phyloP scores from a whole-genome alignment of 2,888 invertebrate species.

The Schrankia costaestrigalis region DNA sequence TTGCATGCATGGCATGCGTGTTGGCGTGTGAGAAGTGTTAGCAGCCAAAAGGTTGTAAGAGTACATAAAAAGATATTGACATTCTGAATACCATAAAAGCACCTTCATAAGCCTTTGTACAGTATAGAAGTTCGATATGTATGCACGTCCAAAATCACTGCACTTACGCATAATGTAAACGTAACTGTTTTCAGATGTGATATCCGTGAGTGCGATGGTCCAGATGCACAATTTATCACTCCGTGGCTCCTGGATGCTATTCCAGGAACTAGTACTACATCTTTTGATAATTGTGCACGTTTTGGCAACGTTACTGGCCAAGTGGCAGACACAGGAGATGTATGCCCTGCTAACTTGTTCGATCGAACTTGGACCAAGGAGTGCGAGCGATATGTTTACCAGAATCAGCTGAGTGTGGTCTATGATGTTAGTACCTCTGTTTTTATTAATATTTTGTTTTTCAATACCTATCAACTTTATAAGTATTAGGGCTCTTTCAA shows the following conservation, averaged over 20 bases:
- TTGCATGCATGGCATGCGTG: too few species aligned
- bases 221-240: slow-evolving; percentile 47
- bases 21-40: too few species aligned
- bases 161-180: not conserved
- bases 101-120: too few species aligned
- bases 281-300: slow-evolving; percentile 56
- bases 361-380: slow-evolving; percentile 35
- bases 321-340: slow-evolving; percentile 20
- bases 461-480: too few species aligned
- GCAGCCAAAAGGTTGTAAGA: too few species aligned
- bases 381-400: slow-evolving; percentile 57
- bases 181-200: slow-evolving; percentile 43
- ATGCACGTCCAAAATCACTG: too few species aligned
- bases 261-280: slow-evolving; percentile 37
- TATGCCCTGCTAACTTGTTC: slow-evolving; percentile 58
- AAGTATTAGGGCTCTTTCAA: too few species aligned
- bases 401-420: slow-evolving; percentile 60
- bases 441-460: too few species aligned
- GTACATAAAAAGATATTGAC: too few species aligned
- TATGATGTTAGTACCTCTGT: slow-evolving; percentile 70
- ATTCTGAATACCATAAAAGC: too few species aligned
- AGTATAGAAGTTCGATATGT: too few species aligned
- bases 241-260: slow-evolving; percentile 60
- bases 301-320: slow-evolving; percentile 42
- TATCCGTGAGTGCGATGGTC: slow-evolving; percentile 57